These are phyloP conservation scores for Psilopogon haemacephalus DNA, from an alignment of 2,113 vertebrate genomes.

Conservation along the genomic window DNA sequence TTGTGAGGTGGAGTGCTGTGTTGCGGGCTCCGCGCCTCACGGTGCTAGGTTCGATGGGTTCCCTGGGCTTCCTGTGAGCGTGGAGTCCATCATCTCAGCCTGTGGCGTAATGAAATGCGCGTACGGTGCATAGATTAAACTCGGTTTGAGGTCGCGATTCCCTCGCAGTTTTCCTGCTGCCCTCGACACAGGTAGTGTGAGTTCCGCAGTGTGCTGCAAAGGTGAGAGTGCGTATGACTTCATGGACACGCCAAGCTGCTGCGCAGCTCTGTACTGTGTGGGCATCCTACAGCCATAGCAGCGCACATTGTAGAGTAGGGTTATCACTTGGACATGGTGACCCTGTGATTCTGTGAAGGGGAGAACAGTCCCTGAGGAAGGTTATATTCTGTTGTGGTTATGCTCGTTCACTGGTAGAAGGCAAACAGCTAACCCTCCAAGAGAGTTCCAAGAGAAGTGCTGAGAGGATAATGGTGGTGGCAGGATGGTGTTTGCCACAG, in stretches of 20 bases:
- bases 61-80: accelerated
- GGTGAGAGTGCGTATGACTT: background rate
- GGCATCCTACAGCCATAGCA: background rate
- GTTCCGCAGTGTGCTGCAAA: accelerated
- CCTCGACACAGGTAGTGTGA: accelerated
- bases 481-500: background rate
- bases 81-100: accelerated
- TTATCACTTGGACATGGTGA: too few species aligned
- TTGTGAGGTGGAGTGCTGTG: background rate
- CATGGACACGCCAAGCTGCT: background rate
- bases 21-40: background rate
- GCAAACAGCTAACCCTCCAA: too few species aligned
- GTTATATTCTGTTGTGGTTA: accelerated
- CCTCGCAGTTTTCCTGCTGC: background rate
- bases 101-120: accelerated
- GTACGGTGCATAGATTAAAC: accelerated
- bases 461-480: accelerated
- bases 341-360: background rate
- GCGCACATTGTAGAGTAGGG: too few species aligned
- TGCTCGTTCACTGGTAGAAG: accelerated
- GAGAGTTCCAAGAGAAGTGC: background rate
- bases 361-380: accelerated
- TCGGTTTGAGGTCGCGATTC: accelerated
- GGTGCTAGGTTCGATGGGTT: too few species aligned
- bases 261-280: accelerated